Evolutionary conservation across 2,888 invertebrate genomes (phyloP).

Genomic region (Ischnura elegans): DNA sequence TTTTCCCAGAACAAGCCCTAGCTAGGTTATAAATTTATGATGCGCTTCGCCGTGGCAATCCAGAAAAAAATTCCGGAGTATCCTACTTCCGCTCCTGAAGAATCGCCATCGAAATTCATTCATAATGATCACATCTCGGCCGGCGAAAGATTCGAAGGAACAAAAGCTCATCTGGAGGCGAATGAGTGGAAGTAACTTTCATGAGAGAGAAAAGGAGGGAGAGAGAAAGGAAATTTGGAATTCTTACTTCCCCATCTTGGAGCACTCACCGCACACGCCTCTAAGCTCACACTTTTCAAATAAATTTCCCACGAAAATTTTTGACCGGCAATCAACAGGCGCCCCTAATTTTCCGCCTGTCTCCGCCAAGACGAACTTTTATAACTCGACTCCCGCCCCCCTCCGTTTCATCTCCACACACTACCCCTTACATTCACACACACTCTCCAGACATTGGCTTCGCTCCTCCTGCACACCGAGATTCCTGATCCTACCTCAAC

Average conservation of each 20-base stretch:
- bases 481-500: background rate
- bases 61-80: too few relatives aligned
- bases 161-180: background rate
- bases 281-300: slow-evolving; percentile 11
- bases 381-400: background rate
- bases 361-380: background rate
- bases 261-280: background rate
- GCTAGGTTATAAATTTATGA: too few relatives aligned
- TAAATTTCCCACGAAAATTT: background rate
- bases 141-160: background rate
- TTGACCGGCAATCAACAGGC: background rate
- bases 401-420: background rate
- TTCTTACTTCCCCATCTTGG: background rate
- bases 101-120: background rate
- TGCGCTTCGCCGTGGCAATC: too few relatives aligned
- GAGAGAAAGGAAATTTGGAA: background rate
- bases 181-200: background rate
- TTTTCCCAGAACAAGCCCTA: too few relatives aligned
- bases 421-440: background rate
- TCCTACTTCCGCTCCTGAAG: background rate
- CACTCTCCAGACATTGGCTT: background rate
- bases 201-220: background rate
- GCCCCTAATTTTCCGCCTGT: slow-evolving; percentile 5
- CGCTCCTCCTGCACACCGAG: background rate
- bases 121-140: background rate